Percentiles rank a stretch among this genome's conserved stretches.
phyloP scores from a whole-genome alignment of 1,140 invertebrate species.

The Dryas iulia region DNA sequence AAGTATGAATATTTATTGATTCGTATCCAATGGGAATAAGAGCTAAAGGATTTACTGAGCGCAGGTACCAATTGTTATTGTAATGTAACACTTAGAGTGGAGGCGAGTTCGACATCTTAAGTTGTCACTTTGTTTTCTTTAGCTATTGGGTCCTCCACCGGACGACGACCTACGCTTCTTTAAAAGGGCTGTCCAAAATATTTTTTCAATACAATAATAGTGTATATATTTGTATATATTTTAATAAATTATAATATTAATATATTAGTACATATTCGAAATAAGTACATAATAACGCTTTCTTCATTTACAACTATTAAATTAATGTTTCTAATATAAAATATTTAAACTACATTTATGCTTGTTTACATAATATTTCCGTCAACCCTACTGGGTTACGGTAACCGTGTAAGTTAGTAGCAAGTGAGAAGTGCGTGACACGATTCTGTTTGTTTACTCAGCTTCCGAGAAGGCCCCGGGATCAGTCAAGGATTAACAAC shows the following conservation, averaged over 20 bases:
- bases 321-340: too few relatives aligned
- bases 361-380: background rate
- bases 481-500: conserved; percentile 41
- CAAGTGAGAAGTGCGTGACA: conserved; percentile 57
- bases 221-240: background rate
- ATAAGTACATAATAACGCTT: too few relatives aligned
- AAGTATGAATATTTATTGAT: conserved; percentile 17
- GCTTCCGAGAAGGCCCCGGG: conserved; percentile 51
- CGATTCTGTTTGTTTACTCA: conserved; percentile 65
- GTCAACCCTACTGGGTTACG: conserved; percentile 49
- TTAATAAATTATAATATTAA: background rate
- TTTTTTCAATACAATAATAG: conserved; percentile 3
- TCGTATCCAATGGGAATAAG: conserved; percentile 49
- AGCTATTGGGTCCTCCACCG: conserved; percentile 56
- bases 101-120: conserved; percentile 65
- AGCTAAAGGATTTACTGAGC: conserved; percentile 27
- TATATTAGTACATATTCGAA: too few relatives aligned
- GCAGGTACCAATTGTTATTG: conserved; percentile 63
- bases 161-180: conserved; percentile 56
- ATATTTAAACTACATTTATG: background rate
- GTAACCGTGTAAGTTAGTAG: conserved; percentile 72
- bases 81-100: conserved; percentile 62
- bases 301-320: too few relatives aligned
- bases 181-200: conserved; percentile 46
- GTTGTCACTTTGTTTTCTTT: conserved; percentile 76